A percentile compares a stretch with the other conserved stretches of the same genome.
These are phyloP conservation scores for Hyperopisus bebe DNA, from an alignment of 2,113 vertebrate genomes.

Conservation along the genomic window DNA sequence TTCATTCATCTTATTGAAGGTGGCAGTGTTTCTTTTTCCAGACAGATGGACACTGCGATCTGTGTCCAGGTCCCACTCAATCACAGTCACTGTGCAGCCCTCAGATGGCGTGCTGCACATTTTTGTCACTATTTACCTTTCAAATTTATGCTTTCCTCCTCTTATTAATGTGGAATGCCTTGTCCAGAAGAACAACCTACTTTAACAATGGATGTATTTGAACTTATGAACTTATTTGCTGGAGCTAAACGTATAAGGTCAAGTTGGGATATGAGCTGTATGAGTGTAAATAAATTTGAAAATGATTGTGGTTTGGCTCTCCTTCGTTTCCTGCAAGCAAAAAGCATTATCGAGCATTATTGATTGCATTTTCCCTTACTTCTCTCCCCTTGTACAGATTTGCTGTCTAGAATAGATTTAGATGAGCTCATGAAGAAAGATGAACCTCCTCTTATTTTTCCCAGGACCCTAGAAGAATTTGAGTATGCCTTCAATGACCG, in stretches of 20 bases:
- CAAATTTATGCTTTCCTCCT: too few relatives aligned
- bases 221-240: background rate
- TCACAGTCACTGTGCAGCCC: background rate
- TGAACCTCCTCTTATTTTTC: conserved; percentile 90
- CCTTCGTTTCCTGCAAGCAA: background rate
- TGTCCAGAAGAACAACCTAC: background rate
- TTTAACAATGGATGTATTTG: background rate
- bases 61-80: background rate
- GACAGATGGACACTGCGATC: background rate
- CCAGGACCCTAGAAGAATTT: conserved; percentile 90
- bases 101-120: background rate
- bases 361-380: background rate
- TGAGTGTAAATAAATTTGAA: background rate
- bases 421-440: conserved; percentile 99
- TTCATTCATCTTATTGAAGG: conserved; percentile 7
- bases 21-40: background rate
- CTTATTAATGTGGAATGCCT: background rate
- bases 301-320: background rate
- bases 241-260: background rate
- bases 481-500: conserved; percentile 95
- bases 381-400: conserved; percentile 61
- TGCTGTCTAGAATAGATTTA: conserved; percentile 91
- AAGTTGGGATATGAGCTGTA: background rate
- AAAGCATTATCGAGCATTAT: background rate
- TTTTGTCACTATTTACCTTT: background rate